These are phyloP conservation scores for Oscheius sp. DNA, from an alignment of 2,888 invertebrate species.

Conservation along the genomic window DNA sequence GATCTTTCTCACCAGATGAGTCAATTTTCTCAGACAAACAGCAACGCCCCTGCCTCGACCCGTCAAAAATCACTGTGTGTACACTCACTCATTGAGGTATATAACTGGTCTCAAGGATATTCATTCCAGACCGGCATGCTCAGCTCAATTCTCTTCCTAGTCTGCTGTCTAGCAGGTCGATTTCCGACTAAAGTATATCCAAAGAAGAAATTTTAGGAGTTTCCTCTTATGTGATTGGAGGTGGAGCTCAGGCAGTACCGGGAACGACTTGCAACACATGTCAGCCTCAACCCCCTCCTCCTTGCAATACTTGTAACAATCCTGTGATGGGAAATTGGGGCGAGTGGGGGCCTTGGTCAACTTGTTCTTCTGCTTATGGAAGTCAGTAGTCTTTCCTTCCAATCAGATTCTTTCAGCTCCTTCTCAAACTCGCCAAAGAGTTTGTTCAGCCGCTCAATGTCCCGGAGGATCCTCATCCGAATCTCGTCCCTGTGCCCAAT, in stretches of 20 bases:
- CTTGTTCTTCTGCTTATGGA: constrained; percentile 43
- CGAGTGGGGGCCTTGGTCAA: constrained; percentile 44
- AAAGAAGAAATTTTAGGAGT: constrained; percentile 39
- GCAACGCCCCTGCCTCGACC: constrained; percentile 8
- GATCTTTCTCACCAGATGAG: too few relatives aligned
- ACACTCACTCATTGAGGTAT: constrained; percentile 26
- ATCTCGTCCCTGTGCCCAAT: constrained; percentile 45
- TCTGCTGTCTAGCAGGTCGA: background rate
- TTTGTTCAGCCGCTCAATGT: constrained; percentile 45
- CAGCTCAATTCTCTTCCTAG: background rate
- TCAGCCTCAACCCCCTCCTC: constrained; percentile 9
- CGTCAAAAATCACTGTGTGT: constrained; percentile 29
- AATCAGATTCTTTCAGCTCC: too few relatives aligned
- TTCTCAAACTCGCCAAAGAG: constrained; percentile 40
- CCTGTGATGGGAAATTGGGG: constrained; percentile 39
- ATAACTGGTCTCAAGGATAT: background rate
- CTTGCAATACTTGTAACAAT: constrained; percentile 37
- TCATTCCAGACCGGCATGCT: constrained; percentile 15
- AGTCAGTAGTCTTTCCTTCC: constrained; percentile 30
- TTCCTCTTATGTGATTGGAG: constrained; percentile 40
- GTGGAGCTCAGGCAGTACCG: constrained; percentile 45
- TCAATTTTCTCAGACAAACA: constrained; percentile 16
- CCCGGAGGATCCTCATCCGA: constrained; percentile 46
- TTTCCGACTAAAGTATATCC: too few relatives aligned
- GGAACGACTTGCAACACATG: constrained; percentile 41